Conservation (phyloP, 2,797 vertebrate species). For the Fistularia commersonii region DNA sequence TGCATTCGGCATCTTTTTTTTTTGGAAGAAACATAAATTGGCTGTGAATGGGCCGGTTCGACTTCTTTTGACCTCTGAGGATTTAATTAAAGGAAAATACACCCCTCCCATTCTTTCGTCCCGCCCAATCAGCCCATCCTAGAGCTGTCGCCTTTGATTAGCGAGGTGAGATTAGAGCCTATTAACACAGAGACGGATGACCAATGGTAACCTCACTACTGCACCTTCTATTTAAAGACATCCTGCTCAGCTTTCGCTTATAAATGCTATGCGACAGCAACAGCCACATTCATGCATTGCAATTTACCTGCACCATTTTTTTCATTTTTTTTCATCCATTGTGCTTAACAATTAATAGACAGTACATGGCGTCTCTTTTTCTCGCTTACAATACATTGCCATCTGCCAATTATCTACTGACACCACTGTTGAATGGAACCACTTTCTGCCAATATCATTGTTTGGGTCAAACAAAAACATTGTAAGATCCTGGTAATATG, state of each 20-base stretch:
- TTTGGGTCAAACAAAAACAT: no score
- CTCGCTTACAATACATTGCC: conserved; percentile 4
- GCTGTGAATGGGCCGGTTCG: conserved; percentile 27
- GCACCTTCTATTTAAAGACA: conserved; percentile 46
- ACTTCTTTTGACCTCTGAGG: conserved; percentile 50
- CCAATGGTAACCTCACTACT: conserved; percentile 59
- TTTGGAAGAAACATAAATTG: no score
- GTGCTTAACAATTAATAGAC: conserved; percentile 3
- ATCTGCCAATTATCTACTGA: conserved; percentile 7
- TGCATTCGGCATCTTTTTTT: no score
- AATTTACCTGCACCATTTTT: not conserved
- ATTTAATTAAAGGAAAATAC: conserved; percentile 45
- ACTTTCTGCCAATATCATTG: conserved; percentile 10
- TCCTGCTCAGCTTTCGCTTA: conserved; percentile 9
- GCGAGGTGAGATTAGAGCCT: conserved; percentile 63
- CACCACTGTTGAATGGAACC: no score
- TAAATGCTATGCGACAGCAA: not conserved
- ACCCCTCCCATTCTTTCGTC: conserved; percentile 31
- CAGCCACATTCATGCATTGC: not conserved
- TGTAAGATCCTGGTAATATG: not conserved
- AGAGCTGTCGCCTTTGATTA: conserved; percentile 68
- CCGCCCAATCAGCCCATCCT: conserved; percentile 64
- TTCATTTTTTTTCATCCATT: not conserved
- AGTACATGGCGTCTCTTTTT: no score
- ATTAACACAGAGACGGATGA: conserved; percentile 64